Evolutionary conservation across 2,113 vertebrate species (phyloP).

Genomic region (Ictalurus punctatus): DNA sequence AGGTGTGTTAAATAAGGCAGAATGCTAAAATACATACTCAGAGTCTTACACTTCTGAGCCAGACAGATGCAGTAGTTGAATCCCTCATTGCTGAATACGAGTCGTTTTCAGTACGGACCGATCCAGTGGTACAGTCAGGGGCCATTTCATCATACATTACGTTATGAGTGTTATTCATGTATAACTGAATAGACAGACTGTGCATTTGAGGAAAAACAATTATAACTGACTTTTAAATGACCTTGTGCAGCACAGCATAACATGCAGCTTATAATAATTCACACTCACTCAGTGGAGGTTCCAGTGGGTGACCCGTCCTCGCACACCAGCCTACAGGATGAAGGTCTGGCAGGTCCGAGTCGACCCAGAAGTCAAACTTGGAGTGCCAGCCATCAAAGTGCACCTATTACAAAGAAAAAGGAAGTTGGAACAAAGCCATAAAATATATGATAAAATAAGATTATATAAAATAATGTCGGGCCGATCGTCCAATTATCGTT

Average conservation of each 20-base stretch:
- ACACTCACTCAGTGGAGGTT: conserved; percentile 64
- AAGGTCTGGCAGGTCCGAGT: conserved; percentile 71
- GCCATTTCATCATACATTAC: not conserved
- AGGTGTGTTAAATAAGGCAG: conserved; percentile 1
- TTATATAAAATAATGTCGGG: not conserved
- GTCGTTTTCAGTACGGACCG: not conserved
- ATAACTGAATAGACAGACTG: not conserved
- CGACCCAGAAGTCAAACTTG: conserved; percentile 75
- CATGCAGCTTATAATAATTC: not conserved
- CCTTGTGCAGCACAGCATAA: not conserved
- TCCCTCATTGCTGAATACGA: not conserved
- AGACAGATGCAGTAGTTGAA: not conserved
- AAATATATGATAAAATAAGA: not conserved
- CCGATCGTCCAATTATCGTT: not conserved
- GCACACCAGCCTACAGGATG: conserved; percentile 75
- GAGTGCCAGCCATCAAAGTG: conserved; percentile 76
- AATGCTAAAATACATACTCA: not conserved
- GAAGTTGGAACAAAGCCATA: not conserved
- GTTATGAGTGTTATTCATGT: not conserved
- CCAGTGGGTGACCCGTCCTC: conserved; percentile 70
- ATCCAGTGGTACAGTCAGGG: not conserved
- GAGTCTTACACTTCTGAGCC: not conserved
- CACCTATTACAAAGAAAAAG: conserved; percentile 56
- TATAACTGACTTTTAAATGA: not conserved
- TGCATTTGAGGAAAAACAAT: not conserved